These are phyloP conservation scores for Poecilia velifera DNA, from an alignment of 2,797 vertebrate genomes.

Conservation along the genomic window DNA sequence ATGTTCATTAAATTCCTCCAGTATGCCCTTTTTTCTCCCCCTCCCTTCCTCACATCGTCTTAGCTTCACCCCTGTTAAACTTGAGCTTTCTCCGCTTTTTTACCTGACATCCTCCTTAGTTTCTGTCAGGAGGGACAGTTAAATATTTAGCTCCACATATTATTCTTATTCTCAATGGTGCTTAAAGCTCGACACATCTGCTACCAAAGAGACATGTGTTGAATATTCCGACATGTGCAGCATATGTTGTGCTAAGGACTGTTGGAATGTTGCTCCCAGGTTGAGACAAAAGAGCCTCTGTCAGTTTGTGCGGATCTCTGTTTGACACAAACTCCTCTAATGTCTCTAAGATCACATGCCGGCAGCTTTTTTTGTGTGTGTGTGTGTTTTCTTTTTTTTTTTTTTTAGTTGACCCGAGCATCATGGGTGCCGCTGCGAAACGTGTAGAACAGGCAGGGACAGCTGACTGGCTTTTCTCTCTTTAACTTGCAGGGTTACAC, in stretches of 20 bases:
- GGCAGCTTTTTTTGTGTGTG: slow-evolving; percentile 9
- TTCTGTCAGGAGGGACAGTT: slow-evolving; percentile 49
- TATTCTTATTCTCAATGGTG: slow-evolving; percentile 38
- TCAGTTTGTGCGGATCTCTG: slow-evolving; percentile 37
- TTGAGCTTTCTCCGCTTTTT: slow-evolving; percentile 34
- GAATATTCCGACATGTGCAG: slow-evolving; percentile 23
- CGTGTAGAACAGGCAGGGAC: slow-evolving; percentile 67
- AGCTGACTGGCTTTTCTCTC: slow-evolving; percentile 75
- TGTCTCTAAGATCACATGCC: slow-evolving; percentile 31
- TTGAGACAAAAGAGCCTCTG: slow-evolving; percentile 22
- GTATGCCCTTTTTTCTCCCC: slow-evolving; percentile 47
- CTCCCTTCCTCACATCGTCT: slow-evolving; percentile 58
- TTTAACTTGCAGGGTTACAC: slow-evolving; percentile 79
- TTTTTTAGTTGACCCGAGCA: slow-evolving; percentile 59
- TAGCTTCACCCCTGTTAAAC: slow-evolving; percentile 68
- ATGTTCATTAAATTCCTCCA: slow-evolving; percentile 82
- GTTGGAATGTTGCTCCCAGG: not conserved
- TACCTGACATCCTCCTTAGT: slow-evolving; percentile 51
- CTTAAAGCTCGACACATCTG: slow-evolving; percentile 52
- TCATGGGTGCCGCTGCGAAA: slow-evolving; percentile 56
- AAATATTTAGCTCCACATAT: slow-evolving; percentile 14
- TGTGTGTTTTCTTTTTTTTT: not conserved
- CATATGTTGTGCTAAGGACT: slow-evolving; percentile 26
- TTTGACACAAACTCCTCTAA: slow-evolving; percentile 42
- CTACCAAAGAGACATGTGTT: slow-evolving; percentile 65